Percentiles rank a stretch among this genome's conserved stretches.
These are phyloP conservation scores for Calosoma granatense DNA, from an alignment of 1,140 invertebrate species.

Conservation along the genomic window DNA sequence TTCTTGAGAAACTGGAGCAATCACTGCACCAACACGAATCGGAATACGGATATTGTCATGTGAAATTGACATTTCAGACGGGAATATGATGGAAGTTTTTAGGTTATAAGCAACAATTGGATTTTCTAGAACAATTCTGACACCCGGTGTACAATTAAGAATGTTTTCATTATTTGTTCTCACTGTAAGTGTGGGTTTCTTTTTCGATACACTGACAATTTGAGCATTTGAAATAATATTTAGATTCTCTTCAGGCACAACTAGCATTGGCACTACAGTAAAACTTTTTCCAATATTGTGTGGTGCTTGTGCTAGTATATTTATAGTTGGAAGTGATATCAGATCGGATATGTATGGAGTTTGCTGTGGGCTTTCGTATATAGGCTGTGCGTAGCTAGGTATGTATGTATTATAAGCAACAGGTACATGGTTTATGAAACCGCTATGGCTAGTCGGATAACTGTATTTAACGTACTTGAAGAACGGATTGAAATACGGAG, in stretches of 20 bases:
- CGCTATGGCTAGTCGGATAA: not conserved
- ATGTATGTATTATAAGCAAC: not conserved
- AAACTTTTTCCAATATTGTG: slow-evolving; percentile 23
- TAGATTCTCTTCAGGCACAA: slow-evolving; percentile 21
- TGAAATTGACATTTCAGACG: slow-evolving; percentile 25
- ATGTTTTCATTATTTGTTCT: slow-evolving; percentile 20
- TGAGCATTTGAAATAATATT: slow-evolving; percentile 22
- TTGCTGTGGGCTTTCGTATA: not conserved
- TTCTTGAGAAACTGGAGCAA: slow-evolving; percentile 24
- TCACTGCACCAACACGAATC: slow-evolving; percentile 26
- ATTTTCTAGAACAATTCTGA: slow-evolving; percentile 25
- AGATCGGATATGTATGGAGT: slow-evolving; percentile 15
- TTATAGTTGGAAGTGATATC: slow-evolving; percentile 19
- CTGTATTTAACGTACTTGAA: not conserved
- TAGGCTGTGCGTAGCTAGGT: not conserved
- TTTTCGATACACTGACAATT: slow-evolving; percentile 22
- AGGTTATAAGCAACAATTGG: slow-evolving; percentile 23
- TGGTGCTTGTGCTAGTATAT: slow-evolving; percentile 25
- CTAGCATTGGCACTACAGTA: slow-evolving; percentile 25
- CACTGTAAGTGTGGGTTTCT: slow-evolving; percentile 22
- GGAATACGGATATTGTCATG: slow-evolving; percentile 23
- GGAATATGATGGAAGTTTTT: slow-evolving; percentile 26
- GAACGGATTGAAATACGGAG: not conserved
- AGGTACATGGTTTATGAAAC: not conserved
- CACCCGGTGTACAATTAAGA: slow-evolving; percentile 26